Base-by-base conservation (phyloP, 2,888 invertebrate genomes). In the Xestia c-nigrum region DNA sequence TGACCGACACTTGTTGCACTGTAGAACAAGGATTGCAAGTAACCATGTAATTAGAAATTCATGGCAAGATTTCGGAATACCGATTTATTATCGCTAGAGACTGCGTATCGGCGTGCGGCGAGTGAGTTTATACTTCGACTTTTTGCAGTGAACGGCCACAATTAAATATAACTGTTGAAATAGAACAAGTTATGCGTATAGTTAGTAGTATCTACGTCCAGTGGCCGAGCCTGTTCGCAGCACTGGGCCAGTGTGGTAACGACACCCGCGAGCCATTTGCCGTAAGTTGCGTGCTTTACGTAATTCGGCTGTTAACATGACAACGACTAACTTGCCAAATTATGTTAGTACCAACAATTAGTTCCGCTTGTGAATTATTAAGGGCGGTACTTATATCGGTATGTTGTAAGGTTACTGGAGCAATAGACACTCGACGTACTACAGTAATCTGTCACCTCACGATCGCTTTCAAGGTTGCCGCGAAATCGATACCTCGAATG, bases 311-410 rank as follows among this genome's bases (percentile, higher is more conserved):
- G 91, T 92, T 93, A 92, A 93, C 93, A 94, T 91, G 94, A 94
- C 93, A 94, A 93, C 88, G 80, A 76, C 90, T 81, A 78, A 86
- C 82, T 91, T 92, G 90, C 90, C 90, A 90, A 93, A 93, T 90
- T 91, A 90, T 92, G 85, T 87, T 90, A 86, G 89, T 88, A 86
- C 87, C 87, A 66, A 91, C 92, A 93, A 94, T 95, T 93, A 92
- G 95, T 96, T 95, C 93, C 94, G 95, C 93, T 89, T 94, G 89
- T 90, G 91, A 93, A 92, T 92, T 93, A 95, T 94, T 92, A 94
- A 94, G 95, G 94, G 94, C 95, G 91, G 87, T 87, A 87, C 85
- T 90, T 90, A 87, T 89, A 71, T 84, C 16, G 76, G 86, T 89
- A 84, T 88, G 88, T 89, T 85, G 93, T 93, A 94, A 94, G 92